Conservation (phyloP, 1,140 invertebrate genomes). For the Drosophila grimshawi region DNA sequence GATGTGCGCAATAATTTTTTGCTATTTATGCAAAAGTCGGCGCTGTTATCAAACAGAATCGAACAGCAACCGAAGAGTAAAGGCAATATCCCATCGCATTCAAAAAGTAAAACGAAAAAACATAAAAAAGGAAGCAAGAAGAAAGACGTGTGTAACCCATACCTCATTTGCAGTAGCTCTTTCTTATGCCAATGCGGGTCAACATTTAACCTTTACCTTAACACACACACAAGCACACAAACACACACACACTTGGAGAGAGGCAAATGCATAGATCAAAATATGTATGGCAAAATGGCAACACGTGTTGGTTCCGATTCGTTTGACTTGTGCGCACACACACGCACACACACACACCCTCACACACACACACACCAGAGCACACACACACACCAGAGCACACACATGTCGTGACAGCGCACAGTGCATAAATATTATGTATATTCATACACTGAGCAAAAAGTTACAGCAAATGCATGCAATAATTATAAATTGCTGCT, state of each 20-base stretch:
- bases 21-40: conserved; percentile 53
- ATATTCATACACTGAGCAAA: conserved; percentile 10
- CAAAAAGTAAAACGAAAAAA: too few species aligned
- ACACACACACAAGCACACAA: conserved; percentile 18
- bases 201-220: conserved; percentile 57
- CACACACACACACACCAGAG: background rate
- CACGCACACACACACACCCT: background rate
- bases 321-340: conserved; percentile 36
- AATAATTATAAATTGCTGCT: background rate
- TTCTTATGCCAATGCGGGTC: conserved; percentile 49
- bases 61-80: background rate
- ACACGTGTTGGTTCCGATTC: conserved; percentile 56
- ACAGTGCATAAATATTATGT: conserved; percentile 24
- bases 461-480: background rate
- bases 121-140: too few species aligned
- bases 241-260: background rate
- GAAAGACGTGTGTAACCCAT: background rate
- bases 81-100: too few species aligned
- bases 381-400: background rate
- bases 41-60: conserved; percentile 48
- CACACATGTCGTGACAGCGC: conserved; percentile 21
- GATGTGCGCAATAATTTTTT: conserved; percentile 54
- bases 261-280: conserved; percentile 38
- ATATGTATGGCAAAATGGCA: conserved; percentile 22
- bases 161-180: conserved; percentile 33